Percentiles rank a stretch among this genome's conserved stretches.
Evolutionary conservation across 2,888 invertebrate species (phyloP).

Genomic region (Meteorus colon): DNA sequence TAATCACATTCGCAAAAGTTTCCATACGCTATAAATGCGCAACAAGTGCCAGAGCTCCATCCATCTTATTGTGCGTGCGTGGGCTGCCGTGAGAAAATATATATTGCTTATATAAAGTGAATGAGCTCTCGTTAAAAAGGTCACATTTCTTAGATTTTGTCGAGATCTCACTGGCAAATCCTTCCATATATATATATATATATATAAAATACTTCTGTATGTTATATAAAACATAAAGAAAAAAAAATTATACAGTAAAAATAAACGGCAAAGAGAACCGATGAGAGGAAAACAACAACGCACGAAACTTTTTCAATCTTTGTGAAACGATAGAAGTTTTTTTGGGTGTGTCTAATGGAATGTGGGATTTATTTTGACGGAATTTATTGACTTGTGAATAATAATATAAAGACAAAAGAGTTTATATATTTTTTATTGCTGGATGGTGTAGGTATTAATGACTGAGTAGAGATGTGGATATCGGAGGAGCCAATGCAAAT

Average conservation of each 20-base stretch:
- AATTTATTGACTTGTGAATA: neutral
- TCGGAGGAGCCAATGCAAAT: neutral
- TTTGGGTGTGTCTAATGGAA: neutral
- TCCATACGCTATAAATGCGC: slow-evolving; percentile 49
- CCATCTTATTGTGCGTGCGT: slow-evolving; percentile 59
- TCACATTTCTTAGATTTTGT: slow-evolving; percentile 65
- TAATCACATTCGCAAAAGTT: neutral
- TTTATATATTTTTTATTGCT: neutral
- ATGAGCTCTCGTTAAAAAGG: slow-evolving; percentile 62
- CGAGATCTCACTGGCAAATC: neutral
- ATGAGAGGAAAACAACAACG: slow-evolving; percentile 37
- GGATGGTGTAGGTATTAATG: neutral
- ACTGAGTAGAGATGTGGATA: neutral
- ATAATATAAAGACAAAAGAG: too few relatives aligned
- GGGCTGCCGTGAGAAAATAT: slow-evolving; percentile 61
- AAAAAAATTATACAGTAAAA: slow-evolving; percentile 1
- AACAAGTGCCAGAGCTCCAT: slow-evolving; percentile 64
- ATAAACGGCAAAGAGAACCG: slow-evolving; percentile 38
- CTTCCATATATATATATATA: neutral
- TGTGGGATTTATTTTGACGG: neutral
- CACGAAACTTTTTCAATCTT: slow-evolving; percentile 34
- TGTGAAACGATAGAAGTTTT: neutral
- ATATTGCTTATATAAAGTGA: slow-evolving; percentile 43
- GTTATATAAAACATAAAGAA: neutral
- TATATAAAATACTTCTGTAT: neutral